phyloP scores from a whole-genome alignment of 2,888 invertebrate species.

The Omphaloscelis lunosa region DNA sequence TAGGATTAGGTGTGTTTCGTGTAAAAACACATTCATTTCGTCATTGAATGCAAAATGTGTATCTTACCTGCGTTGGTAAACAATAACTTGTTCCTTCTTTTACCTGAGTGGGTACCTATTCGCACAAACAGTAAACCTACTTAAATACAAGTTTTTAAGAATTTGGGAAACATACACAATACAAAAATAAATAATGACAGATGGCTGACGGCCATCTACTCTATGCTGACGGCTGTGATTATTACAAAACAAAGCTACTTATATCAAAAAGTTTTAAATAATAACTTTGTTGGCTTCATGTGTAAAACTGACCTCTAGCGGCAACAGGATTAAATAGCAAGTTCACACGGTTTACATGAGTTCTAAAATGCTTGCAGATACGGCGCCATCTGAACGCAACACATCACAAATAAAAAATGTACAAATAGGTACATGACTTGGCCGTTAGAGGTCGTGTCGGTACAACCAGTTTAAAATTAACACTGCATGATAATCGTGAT shows the following conservation, averaged over 20 bases:
- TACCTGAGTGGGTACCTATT: not conserved
- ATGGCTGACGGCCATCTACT: no score
- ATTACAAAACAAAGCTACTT: not conserved
- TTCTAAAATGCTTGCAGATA: not conserved
- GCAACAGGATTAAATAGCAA: not conserved
- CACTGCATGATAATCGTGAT: not conserved
- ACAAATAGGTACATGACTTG: not conserved
- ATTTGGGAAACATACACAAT: not conserved
- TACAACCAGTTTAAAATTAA: not conserved
- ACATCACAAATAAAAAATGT: not conserved
- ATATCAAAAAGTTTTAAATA: not conserved
- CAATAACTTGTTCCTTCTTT: not conserved
- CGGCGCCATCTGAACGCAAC: slow-evolving; percentile 3
- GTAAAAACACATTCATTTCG: not conserved
- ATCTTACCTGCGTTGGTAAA: not conserved
- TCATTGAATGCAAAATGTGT: not conserved
- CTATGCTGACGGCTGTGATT: not conserved
- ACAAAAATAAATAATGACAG: not conserved
- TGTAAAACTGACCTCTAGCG: slow-evolving; percentile 25
- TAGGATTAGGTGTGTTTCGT: not conserved
- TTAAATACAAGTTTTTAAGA: not conserved
- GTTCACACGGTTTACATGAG: fast-evolving
- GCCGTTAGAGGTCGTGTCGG: slow-evolving; percentile 13
- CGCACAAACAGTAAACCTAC: not conserved
- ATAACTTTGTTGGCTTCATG: not conserved